phyloP scores from a whole-genome alignment of 64 coral and sea anemone genomes.

The Hydrozoanthus tunicans region DNA sequence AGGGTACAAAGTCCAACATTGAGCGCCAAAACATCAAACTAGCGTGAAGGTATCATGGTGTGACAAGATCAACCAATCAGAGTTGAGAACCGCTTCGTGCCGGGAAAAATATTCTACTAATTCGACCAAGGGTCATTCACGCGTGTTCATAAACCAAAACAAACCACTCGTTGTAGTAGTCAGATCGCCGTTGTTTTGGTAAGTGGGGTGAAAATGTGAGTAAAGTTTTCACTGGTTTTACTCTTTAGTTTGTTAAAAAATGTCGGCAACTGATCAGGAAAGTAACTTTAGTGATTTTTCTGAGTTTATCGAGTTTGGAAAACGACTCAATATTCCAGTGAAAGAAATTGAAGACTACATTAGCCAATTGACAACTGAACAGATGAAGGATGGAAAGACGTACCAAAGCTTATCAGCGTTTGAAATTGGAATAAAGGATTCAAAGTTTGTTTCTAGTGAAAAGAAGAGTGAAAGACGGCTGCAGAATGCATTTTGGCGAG shows the following conservation, averaged over 20 bases:
- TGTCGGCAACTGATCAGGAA: not conserved
- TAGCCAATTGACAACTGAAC: slow-evolving; percentile 38
- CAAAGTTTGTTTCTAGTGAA: slow-evolving; percentile 56
- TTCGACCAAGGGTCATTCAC: not conserved
- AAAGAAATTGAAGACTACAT: slow-evolving; percentile 67
- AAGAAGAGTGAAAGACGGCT: slow-evolving; percentile 73
- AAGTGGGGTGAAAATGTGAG: not conserved
- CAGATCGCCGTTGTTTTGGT: not conserved
- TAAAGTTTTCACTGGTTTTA: not conserved
- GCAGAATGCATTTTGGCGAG: slow-evolving; percentile 89
- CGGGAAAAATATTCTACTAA: slow-evolving; percentile 25
- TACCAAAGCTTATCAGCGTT: slow-evolving; percentile 40
- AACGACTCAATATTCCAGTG: slow-evolving; percentile 75
- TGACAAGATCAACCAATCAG: slow-evolving; percentile 36
- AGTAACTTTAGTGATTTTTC: slow-evolving; percentile 46
- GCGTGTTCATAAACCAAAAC: not conserved
- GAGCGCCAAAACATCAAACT: not conserved
- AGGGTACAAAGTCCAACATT: slow-evolving; percentile 11
- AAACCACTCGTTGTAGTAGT: not conserved
- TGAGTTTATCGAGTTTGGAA: slow-evolving; percentile 67
- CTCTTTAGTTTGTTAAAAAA: not conserved
- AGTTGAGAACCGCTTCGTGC: not conserved
- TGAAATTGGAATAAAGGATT: slow-evolving; percentile 72
- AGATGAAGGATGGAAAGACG: slow-evolving; percentile 10
- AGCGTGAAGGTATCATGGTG: slow-evolving; percentile 20